Percentiles rank a stretch among this genome's conserved stretches.
Conservation (phyloP, 2,113 vertebrate genomes). For the Chascanopsetta lugubris region DNA sequence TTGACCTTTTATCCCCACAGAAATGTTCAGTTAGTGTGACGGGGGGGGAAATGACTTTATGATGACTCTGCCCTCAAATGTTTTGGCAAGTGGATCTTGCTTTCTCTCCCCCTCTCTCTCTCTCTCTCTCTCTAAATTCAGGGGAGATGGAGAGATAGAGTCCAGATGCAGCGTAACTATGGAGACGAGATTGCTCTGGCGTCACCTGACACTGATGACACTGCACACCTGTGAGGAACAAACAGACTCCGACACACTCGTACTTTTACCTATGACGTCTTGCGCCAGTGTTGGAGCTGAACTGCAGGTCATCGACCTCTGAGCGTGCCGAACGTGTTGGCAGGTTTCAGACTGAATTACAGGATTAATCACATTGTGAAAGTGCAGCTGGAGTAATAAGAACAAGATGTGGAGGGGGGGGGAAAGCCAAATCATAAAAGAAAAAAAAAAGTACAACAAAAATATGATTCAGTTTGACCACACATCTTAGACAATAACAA, state of each 20-base stretch:
- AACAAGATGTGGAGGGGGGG: neutral
- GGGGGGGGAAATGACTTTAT: conserved; percentile 50
- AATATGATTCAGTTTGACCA: neutral
- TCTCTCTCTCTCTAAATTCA: no score
- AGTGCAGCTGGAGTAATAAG: neutral
- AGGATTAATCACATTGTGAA: neutral
- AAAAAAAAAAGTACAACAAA: neutral
- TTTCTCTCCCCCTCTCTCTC: no score
- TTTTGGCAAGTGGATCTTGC: conserved; percentile 13
- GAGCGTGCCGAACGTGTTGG: neutral
- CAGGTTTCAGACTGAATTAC: neutral
- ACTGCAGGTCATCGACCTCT: conserved; percentile 45
- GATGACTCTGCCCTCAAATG: conserved; percentile 47
- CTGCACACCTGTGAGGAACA: conserved; percentile 28
- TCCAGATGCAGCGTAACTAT: conserved; percentile 18
- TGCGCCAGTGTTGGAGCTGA: conserved; percentile 19
- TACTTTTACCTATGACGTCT: conserved; percentile 23
- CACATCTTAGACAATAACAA: conserved; percentile 11
- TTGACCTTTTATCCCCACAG: conserved; percentile 45
- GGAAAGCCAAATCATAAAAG: no score
- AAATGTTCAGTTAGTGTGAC: conserved; percentile 51
- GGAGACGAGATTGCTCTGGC: conserved; percentile 17
- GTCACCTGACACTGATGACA: conserved; percentile 12
- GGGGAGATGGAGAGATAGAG: conserved; percentile 6
- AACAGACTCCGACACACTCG: conserved; percentile 23